Base-by-base conservation (phyloP, 2,113 vertebrate genomes). In the Pipa parva region DNA sequence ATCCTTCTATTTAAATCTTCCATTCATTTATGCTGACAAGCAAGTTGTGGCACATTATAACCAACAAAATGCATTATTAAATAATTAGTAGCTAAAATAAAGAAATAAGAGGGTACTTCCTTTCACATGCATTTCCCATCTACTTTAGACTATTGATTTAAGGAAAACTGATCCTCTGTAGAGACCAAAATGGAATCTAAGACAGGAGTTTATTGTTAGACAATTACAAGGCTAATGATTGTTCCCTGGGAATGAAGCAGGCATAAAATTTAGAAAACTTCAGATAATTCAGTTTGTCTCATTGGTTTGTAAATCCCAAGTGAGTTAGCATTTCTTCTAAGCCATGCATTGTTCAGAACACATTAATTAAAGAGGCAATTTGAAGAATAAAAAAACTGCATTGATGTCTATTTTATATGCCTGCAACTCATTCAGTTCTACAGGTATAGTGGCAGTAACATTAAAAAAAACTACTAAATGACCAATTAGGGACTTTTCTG, bases 401-500 rank as follows among this genome's bases (percentile, higher is more conserved):
- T 90, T 88, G 92, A 92, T 92, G 88, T 90, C 48, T 61, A 83
- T 83, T 78, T 88, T 76, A 74, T 71, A 86, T 63, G 75, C 83
- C 80, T 90, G 78, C 79, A 78, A 83, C 89, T 85, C 72, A 86
- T 83, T 89, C 87, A 84, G 87, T 85, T 89, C 89, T 86, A 78
- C 85, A 91, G 89, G 85, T 85, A 87, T 51, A 76, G 80, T 79
- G 84, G 81, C 81, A 76, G 88, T 90, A 91, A 93, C 88, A 83
- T 20, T 25, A 67, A 9, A 57, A 89, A 86, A 89, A 91, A 92
- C 92, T 92, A 88, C 90, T 91, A 92, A 90, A 97, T 95, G 93
- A 94, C 95, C 95, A 97, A 98, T 98, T 96, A 97, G 93, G 89
- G 92, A 87, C 87, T 94, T 96, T 92, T 94, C 88, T 89, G 87